Evolutionary conservation across 1,140 invertebrate genomes (phyloP).

Genomic region (Trichonephila clavata): DNA sequence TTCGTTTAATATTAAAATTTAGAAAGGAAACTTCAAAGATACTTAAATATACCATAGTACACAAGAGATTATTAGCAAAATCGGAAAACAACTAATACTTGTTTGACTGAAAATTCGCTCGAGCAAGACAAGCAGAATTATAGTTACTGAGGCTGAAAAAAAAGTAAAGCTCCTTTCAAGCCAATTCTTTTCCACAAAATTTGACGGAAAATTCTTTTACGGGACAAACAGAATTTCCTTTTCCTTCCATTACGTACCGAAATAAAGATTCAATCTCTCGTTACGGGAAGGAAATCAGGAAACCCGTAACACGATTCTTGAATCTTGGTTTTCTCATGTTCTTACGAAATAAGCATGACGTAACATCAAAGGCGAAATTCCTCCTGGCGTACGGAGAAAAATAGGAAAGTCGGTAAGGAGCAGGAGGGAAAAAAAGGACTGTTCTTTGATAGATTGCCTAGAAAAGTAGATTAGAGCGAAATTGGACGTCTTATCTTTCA

Average conservation of each 20-base stretch:
- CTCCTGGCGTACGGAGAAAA: conserved; percentile 26
- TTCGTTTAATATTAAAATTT: too few relatives aligned
- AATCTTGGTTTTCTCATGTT: conserved; percentile 6
- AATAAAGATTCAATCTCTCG: conserved; percentile 68
- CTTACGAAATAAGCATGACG: conserved; percentile 71
- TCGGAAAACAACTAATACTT: neutral
- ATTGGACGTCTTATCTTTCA: conserved; percentile 75
- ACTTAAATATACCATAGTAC: too few relatives aligned
- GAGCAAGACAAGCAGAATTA: neutral
- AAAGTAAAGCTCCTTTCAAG: neutral
- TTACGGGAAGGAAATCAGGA: conserved; percentile 53
- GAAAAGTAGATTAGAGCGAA: conserved; percentile 74
- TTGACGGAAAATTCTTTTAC: conserved; percentile 16
- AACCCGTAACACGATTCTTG: conserved; percentile 58
- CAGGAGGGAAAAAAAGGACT: neutral
- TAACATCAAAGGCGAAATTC: conserved; percentile 64
- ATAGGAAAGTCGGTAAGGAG: conserved; percentile 16
- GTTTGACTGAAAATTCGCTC: neutral
- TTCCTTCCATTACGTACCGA: conserved; percentile 52
- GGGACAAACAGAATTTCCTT: conserved; percentile 22
- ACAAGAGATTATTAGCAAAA: neutral
- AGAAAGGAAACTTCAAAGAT: too few relatives aligned
- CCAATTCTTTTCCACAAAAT: neutral
- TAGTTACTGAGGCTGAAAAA: neutral
- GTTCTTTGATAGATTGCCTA: conserved; percentile 73